These are phyloP conservation scores for Tachysurus vachellii DNA, from an alignment of 2,113 vertebrate species.

Conservation along the genomic window DNA sequence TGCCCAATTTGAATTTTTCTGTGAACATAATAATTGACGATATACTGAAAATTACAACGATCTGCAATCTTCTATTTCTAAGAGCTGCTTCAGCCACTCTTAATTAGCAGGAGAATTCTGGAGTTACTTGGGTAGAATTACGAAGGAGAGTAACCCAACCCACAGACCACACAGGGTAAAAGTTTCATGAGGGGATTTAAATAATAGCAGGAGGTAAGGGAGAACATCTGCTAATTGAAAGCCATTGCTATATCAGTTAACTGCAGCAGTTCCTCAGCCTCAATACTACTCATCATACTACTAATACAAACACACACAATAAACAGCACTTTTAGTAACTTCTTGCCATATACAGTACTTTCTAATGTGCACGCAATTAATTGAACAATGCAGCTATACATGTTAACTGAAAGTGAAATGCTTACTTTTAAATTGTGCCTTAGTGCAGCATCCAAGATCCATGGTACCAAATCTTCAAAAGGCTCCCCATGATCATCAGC, in stretches of 20 bases:
- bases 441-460: constrained; percentile 82
- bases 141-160: constrained; percentile 24
- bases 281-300: not conserved
- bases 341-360: not conserved
- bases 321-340: not conserved
- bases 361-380: not conserved
- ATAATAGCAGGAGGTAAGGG: constrained; percentile 22
- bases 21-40: not conserved
- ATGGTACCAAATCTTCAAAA: constrained; percentile 82
- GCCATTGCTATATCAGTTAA: not conserved
- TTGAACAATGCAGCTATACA: not conserved
- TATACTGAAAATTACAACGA: not conserved
- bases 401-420: not conserved
- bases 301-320: not conserved
- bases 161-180: constrained; percentile 45
- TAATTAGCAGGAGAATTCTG: constrained; percentile 25
- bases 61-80: not conserved
- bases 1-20: not conserved
- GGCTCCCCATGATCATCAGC: constrained; percentile 84
- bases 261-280: not conserved
- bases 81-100: not conserved
- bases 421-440: constrained; percentile 85
- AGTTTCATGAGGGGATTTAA: constrained; percentile 54
- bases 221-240: not conserved
- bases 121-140: constrained; percentile 40